phyloP scores from a whole-genome alignment of 1,140 invertebrate genomes.

The Drosophila malerkotliana region DNA sequence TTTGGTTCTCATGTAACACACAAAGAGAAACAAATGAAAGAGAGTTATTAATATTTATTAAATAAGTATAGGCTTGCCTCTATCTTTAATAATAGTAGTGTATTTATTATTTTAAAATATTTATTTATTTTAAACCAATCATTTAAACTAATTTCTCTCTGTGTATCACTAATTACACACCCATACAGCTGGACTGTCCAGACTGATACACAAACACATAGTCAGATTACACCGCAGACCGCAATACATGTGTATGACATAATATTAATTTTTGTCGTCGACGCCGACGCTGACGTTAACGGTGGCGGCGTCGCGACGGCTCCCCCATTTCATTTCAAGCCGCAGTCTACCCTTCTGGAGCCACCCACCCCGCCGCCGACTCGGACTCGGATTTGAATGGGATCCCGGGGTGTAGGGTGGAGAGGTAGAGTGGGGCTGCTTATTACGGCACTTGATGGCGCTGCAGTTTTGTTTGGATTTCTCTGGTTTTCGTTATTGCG shows the following conservation, averaged over 20 bases:
- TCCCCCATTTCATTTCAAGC: conserved; percentile 52
- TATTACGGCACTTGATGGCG: conserved; percentile 73
- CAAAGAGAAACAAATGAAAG: background rate
- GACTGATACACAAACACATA: conserved; percentile 1
- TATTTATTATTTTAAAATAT: background rate
- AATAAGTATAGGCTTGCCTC: too few species aligned
- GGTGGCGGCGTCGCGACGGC: conserved; percentile 41
- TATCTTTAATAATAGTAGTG: too few species aligned
- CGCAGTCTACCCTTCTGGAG: conserved; percentile 2
- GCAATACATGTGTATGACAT: conserved; percentile 70
- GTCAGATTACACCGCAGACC: conserved; percentile 40
- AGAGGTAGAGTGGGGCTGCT: conserved; percentile 57
- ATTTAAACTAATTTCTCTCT: background rate
- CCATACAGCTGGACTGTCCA: conserved; percentile 1
- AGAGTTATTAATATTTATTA: background rate
- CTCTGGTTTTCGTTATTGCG: conserved; percentile 54
- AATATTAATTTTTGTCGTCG: conserved; percentile 63
- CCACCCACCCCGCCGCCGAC: background rate
- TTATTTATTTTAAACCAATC: too few species aligned
- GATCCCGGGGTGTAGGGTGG: conserved; percentile 7
- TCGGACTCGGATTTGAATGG: conserved; percentile 18
- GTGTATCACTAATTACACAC: conserved; percentile 46
- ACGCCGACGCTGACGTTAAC: conserved; percentile 26
- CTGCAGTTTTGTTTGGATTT: conserved; percentile 61
- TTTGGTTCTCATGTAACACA: background rate